Conservation (phyloP, 2,888 invertebrate species). For the Caenorhabditis drosophilae region DNA sequence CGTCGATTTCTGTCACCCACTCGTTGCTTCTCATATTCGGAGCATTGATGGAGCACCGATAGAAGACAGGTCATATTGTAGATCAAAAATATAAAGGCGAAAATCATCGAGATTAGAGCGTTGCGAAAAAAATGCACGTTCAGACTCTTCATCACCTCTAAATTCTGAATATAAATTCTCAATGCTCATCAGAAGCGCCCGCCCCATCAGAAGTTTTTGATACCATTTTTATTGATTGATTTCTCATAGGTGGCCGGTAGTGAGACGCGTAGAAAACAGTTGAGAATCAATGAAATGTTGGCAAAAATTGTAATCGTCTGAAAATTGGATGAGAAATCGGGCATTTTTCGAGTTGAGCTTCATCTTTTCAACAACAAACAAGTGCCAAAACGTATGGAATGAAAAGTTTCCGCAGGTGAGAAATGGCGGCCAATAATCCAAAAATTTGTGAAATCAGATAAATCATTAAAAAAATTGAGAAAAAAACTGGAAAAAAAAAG, state of each 20-base stretch:
- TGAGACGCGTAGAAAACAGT: no score
- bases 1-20: constrained; percentile 1
- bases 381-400: no score
- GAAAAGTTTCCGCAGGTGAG: constrained; percentile 10
- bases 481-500: background rate
- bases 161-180: no score
- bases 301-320: background rate
- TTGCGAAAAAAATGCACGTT: background rate
- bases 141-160: no score
- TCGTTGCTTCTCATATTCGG: constrained; percentile 11
- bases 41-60: constrained; percentile 9
- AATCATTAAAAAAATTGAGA: constrained; percentile 2
- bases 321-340: no score
- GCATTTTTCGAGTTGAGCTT: no score
- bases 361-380: no score
- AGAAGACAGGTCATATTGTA: constrained; percentile 18
- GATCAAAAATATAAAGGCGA: constrained; percentile 1
- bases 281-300: no score
- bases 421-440: constrained; percentile 17
- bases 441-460: constrained; percentile 19
- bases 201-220: no score
- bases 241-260: no score
- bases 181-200: no score
- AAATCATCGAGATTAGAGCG: background rate
- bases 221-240: no score